phyloP scores from a whole-genome alignment of 2,113 vertebrate species.

The Larimichthys crocea region DNA sequence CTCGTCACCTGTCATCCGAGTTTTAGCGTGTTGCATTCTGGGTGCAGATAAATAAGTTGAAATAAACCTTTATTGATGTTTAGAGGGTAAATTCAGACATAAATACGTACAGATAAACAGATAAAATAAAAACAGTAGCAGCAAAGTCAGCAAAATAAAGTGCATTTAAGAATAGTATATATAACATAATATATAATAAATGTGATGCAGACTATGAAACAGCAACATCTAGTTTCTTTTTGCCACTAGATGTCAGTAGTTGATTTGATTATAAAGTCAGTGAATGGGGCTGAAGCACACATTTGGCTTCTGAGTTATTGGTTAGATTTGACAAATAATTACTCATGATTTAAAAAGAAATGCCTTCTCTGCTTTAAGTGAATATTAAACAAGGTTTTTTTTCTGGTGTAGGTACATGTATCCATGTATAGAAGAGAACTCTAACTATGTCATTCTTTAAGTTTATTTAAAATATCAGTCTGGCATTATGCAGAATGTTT shows the following conservation, averaged over 20 bases:
- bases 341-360: not conserved
- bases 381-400: not conserved
- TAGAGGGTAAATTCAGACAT: too few species aligned
- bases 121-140: not conserved
- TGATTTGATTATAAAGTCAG: not conserved
- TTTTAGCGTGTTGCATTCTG: too few species aligned
- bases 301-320: not conserved
- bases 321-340: not conserved
- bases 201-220: not conserved
- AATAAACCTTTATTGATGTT: too few species aligned
- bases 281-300: not conserved
- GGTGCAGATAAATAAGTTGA: too few species aligned
- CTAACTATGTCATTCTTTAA: too few species aligned
- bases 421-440: too few species aligned
- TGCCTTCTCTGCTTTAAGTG: not conserved
- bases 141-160: not conserved
- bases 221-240: not conserved
- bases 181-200: not conserved
- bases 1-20: too few species aligned
- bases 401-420: too few species aligned
- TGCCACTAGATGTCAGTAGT: conserved; percentile 2
- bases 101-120: not conserved
- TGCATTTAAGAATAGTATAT: not conserved
- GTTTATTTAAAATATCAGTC: too few species aligned
- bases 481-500: too few species aligned